Evolutionary conservation across 2,113 vertebrate genomes (phyloP).

Genomic region (Mustela lutreola): DNA sequence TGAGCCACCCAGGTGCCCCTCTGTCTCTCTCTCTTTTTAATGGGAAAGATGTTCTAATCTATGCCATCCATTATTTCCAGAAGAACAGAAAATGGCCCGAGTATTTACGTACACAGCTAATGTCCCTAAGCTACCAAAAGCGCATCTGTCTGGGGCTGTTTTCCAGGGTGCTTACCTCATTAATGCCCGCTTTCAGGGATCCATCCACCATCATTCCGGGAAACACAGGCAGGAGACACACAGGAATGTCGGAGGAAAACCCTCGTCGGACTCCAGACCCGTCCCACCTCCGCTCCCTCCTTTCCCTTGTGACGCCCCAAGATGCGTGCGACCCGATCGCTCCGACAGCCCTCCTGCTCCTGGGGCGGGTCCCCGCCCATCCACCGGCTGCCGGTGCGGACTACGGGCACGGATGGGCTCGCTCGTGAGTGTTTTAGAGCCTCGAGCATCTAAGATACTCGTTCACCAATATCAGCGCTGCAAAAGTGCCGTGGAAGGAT

Average conservation of each 20-base stretch:
- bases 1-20: no score
- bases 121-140: no score
- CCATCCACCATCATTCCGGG: neutral
- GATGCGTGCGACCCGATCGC: neutral
- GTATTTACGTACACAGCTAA: no score
- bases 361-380: rapidly evolving
- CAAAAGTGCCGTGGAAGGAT: neutral
- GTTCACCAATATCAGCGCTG: neutral
- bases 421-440: neutral
- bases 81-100: neutral
- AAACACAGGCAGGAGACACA: neutral
- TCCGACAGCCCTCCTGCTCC: neutral
- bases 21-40: neutral
- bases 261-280: neutral
- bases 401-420: rapidly evolving
- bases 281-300: rapidly evolving
- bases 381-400: neutral
- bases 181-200: rapidly evolving
- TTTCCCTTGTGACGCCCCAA: neutral
- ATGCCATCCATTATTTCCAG: neutral
- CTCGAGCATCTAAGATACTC: neutral
- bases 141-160: rapidly evolving
- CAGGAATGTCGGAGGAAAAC: neutral
- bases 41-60: neutral
- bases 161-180: rapidly evolving